Evolutionary conservation across 2,888 invertebrate species (phyloP).

Genomic region (Epinotia demarniana): DNA sequence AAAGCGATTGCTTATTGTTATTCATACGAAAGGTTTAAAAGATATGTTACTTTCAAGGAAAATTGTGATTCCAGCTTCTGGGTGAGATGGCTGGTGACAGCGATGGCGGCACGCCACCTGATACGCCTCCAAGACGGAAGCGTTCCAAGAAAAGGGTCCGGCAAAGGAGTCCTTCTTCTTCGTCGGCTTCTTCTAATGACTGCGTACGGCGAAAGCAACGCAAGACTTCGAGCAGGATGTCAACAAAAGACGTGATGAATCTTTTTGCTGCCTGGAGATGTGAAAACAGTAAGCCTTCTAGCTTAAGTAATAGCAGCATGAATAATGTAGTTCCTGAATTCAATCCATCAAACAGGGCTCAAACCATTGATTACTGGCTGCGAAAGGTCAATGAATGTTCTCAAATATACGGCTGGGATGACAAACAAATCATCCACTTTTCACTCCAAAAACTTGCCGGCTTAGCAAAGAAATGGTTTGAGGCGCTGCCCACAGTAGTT

Average conservation of each 20-base stretch:
- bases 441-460: background rate
- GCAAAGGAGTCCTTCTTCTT: background rate
- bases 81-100: background rate
- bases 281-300: background rate
- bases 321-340: slow-evolving; percentile 2
- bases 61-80: background rate
- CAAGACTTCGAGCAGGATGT: background rate
- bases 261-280: background rate
- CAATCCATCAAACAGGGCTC: background rate
- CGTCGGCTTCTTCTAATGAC: background rate
- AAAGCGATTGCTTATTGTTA: too few species aligned
- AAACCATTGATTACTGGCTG: slow-evolving; percentile 7
- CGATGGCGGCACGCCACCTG: background rate
- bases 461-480: slow-evolving; percentile 6
- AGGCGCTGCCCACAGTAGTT: background rate
- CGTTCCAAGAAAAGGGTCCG: background rate
- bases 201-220: background rate
- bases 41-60: too few species aligned
- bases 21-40: too few species aligned
- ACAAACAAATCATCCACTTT: background rate
- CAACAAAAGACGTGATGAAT: background rate
- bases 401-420: background rate
- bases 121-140: background rate
- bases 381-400: slow-evolving; percentile 2
- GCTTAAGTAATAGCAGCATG: background rate